Percentiles rank a stretch among this genome's conserved stretches.
phyloP scores from a whole-genome alignment of 2,888 invertebrate genomes.

The Halocaridina rubra region DNA sequence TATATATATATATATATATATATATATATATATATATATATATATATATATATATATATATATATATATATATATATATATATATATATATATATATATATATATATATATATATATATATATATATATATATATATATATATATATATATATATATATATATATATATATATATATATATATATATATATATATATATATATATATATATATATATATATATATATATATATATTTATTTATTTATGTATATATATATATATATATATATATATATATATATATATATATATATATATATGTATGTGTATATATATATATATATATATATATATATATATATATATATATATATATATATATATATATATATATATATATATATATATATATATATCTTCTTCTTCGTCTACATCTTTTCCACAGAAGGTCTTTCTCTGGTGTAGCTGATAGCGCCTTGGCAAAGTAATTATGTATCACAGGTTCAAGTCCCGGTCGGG shows the following conservation, averaged over 20 bases:
- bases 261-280: not conserved
- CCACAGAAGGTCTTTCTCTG: not conserved
- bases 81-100: not conserved
- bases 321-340: too few relatives aligned
- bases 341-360: too few relatives aligned
- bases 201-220: not conserved
- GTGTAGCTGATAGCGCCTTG: too few relatives aligned
- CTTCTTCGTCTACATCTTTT: too few relatives aligned
- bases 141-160: not conserved
- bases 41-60: not conserved
- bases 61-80: not conserved
- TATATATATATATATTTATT: not conserved
- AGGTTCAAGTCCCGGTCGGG: too few relatives aligned
- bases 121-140: not conserved
- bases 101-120: not conserved
- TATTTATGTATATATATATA: not conserved
- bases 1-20: not conserved
- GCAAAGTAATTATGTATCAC: too few relatives aligned
- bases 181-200: slow-evolving; percentile 2
- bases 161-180: not conserved
- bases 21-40: not conserved
- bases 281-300: not conserved
- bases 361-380: not conserved
- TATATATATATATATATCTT: too few relatives aligned
- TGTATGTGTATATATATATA: not conserved